A percentile compares a stretch with the other conserved stretches of the same genome.
These are phyloP conservation scores for Cheilosia impressa DNA, from an alignment of 2,888 invertebrate genomes.

Conservation along the genomic window DNA sequence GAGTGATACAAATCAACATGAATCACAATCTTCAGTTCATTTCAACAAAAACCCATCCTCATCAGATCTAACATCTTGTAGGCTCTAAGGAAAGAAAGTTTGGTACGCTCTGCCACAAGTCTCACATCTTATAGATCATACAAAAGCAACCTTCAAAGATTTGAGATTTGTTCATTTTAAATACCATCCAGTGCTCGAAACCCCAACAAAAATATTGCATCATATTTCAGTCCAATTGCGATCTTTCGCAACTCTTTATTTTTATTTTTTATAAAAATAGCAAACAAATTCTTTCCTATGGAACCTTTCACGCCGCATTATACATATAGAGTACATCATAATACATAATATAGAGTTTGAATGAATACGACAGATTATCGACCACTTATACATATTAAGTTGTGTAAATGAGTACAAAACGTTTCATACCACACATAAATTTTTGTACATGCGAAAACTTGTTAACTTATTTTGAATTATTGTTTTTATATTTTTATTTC, in stretches of 20 bases:
- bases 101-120: background rate
- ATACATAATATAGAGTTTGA: slow-evolving; percentile 32
- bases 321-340: slow-evolving; percentile 26
- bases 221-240: background rate
- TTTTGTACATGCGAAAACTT: slow-evolving; percentile 48
- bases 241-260: slow-evolving; percentile 9
- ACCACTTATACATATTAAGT: slow-evolving; percentile 45
- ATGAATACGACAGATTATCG: slow-evolving; percentile 26
- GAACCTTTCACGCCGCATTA: slow-evolving; percentile 34
- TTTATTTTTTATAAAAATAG: slow-evolving; percentile 12
- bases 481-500: slow-evolving; percentile 28
- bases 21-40: slow-evolving; percentile 13
- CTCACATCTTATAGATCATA: background rate
- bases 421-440: slow-evolving; percentile 44
- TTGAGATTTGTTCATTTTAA: no score
- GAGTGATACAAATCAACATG: background rate
- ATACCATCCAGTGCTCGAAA: no score
- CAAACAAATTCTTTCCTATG: slow-evolving; percentile 42
- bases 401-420: slow-evolving; percentile 67
- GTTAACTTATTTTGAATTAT: slow-evolving; percentile 55
- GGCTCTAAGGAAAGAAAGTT: slow-evolving; percentile 14
- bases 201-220: background rate
- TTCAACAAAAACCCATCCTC: background rate
- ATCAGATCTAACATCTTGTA: slow-evolving; percentile 11
- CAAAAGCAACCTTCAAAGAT: no score